These are phyloP conservation scores for Pygoscelis antarcticus DNA, from an alignment of 2,113 vertebrate species.

Conservation along the genomic window DNA sequence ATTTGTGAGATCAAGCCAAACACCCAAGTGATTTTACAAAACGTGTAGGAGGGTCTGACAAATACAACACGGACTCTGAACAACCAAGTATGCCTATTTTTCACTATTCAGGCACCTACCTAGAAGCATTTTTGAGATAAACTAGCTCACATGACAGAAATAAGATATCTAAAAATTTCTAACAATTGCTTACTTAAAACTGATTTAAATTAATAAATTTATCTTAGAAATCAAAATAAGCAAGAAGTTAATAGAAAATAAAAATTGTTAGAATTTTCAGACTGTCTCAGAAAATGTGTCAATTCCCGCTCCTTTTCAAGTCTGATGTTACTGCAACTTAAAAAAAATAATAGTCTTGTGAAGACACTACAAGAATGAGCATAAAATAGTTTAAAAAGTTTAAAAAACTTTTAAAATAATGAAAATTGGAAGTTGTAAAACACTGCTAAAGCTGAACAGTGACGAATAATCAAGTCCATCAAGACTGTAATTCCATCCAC, in stretches of 20 bases:
- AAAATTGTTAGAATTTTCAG: neutral
- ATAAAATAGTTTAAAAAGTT: neutral
- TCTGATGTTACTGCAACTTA: neutral
- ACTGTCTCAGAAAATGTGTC: neutral
- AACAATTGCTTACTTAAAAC: neutral
- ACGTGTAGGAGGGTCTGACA: neutral
- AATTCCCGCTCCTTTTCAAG: neutral
- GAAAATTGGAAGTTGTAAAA: neutral
- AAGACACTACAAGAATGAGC: neutral
- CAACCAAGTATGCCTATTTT: neutral
- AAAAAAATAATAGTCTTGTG: neutral
- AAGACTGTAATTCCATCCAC: neutral
- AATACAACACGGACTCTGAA: neutral
- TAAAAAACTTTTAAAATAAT: neutral
- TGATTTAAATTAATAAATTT: neutral
- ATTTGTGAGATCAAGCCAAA: constrained; percentile 11
- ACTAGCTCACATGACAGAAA: neutral
- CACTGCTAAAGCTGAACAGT: neutral
- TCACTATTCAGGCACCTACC: neutral
- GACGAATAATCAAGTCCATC: neutral
- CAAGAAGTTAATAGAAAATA: neutral
- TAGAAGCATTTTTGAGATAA: neutral
- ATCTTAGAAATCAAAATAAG: neutral
- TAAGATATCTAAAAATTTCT: neutral
- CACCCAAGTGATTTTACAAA: neutral